These are phyloP conservation scores for Heterotilapia buettikoferi DNA, from an alignment of 2,113 vertebrate species.

Conservation along the genomic window DNA sequence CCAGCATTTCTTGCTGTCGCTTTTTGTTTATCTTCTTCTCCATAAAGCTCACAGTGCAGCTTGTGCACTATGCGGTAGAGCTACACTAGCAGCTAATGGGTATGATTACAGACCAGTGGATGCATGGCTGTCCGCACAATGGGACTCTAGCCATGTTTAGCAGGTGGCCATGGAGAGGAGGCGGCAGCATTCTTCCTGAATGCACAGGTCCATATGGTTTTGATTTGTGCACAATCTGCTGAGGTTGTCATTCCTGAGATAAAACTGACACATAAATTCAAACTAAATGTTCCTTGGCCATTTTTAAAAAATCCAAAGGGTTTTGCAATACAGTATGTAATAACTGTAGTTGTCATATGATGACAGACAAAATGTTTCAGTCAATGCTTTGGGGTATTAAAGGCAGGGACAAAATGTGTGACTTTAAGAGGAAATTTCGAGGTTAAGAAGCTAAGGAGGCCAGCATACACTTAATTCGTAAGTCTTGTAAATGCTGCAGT, in stretches of 20 bases:
- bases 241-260: not conserved
- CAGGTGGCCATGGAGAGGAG: constrained; percentile 65
- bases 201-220: constrained; percentile 66
- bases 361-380: not conserved
- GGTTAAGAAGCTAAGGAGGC: not conserved
- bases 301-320: not conserved
- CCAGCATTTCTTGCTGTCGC: not conserved
- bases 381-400: not conserved
- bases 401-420: not conserved
- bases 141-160: constrained; percentile 67
- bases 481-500: not conserved
- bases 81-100: constrained; percentile 53
- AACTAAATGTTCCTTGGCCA: not conserved
- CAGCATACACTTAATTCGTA: not conserved
- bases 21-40: not conserved
- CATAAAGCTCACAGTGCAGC: not conserved
- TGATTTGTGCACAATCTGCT: constrained; percentile 54
- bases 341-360: not conserved
- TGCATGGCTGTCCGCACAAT: constrained; percentile 57
- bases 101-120: constrained; percentile 62
- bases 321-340: not conserved
- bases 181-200: constrained; percentile 57
- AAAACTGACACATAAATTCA: constrained; percentile 6
- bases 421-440: not conserved
- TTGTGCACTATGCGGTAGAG: not conserved